A percentile compares a stretch with the other conserved stretches of the same genome.
Evolutionary conservation across 2,888 invertebrate genomes (phyloP).

Genomic region (Scaptodrosophila latifasciaeformis): DNA sequence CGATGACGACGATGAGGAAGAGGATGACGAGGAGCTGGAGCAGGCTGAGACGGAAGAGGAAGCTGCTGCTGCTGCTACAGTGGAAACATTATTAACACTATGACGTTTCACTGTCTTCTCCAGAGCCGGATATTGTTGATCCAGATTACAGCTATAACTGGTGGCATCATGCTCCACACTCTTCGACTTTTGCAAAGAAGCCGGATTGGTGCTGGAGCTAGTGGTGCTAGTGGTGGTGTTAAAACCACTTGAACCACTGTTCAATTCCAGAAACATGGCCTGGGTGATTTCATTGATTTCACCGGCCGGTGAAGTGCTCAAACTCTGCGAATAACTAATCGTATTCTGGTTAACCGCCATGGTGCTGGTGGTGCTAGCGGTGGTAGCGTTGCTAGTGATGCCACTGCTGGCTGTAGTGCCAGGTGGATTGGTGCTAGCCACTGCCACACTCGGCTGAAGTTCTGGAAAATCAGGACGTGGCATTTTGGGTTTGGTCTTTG

Average conservation of each 20-base stretch:
- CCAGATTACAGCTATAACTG: constrained; percentile 70
- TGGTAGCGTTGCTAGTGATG: background rate
- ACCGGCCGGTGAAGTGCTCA: constrained; percentile 26
- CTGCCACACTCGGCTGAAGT: constrained; percentile 32
- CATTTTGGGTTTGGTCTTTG: constrained; percentile 34
- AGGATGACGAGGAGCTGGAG: background rate
- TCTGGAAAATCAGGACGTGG: constrained; percentile 52
- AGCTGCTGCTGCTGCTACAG: constrained; percentile 16
- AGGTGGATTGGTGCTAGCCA: too few species aligned
- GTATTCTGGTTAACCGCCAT: too few species aligned
- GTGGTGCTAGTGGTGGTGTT: constrained; percentile 25
- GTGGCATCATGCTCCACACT: constrained; percentile 72
- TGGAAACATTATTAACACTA: constrained; percentile 60
- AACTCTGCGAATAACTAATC: constrained; percentile 46
- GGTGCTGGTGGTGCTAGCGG: background rate
- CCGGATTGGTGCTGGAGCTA: constrained; percentile 24
- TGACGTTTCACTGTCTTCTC: constrained; percentile 75
- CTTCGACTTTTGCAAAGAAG: constrained; percentile 72
- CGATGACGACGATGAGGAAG: constrained; percentile 1
- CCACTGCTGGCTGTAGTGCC: background rate
- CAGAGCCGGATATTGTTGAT: constrained; percentile 75
- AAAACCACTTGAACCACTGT: too few species aligned
- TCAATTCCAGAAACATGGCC: too few species aligned
- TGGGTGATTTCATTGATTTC: background rate
- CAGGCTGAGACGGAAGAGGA: background rate